These are phyloP conservation scores for Hiodon tergisus DNA, from an alignment of 2,113 vertebrate genomes.

Conservation along the genomic window DNA sequence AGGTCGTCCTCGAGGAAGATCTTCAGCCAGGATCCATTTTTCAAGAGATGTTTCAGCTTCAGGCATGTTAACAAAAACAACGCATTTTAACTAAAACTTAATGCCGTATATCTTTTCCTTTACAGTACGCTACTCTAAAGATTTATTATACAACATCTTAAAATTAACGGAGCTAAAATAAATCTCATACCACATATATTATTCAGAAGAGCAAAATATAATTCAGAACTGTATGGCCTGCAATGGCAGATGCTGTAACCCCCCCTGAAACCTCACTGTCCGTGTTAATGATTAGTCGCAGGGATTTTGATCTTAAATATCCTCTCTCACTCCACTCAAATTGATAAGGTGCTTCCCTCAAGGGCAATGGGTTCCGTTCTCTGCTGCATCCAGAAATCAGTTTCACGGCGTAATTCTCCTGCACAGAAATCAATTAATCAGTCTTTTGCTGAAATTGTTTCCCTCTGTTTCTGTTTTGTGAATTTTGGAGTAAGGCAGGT, in stretches of 20 bases:
- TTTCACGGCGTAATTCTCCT: neutral
- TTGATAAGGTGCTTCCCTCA: neutral
- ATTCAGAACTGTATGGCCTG: no score
- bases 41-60: neutral
- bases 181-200: no score
- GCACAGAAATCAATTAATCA: no score
- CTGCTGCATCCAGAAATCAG: neutral
- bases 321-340: no score
- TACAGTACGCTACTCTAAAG: neutral
- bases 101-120: neutral
- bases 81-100: neutral
- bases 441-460: no score
- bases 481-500: no score
- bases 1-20: neutral
- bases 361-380: neutral
- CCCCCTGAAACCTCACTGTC: no score
- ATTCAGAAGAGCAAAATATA: no score
- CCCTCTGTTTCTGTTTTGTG: no score
- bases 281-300: no score
- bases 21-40: neutral
- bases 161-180: neutral
- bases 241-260: no score
- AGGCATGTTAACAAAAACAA: neutral
- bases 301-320: no score
- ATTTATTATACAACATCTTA: neutral